A percentile compares a stretch with the other conserved stretches of the same genome.
phyloP scores from a whole-genome alignment of 2,113 vertebrate species.

The Propithecus coquereli region DNA sequence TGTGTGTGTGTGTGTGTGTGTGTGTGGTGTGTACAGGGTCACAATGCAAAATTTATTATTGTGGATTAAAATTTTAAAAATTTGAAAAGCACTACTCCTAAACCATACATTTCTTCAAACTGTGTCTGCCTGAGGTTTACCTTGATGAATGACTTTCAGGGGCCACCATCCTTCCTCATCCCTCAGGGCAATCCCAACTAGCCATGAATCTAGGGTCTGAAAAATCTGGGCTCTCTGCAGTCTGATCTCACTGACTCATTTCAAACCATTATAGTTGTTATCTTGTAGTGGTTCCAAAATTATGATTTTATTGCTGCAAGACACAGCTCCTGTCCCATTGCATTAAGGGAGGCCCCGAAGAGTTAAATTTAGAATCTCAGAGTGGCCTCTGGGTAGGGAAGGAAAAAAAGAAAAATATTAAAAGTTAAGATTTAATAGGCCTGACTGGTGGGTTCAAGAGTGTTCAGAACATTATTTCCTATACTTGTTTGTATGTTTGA shows the following conservation, averaged over 20 bases:
- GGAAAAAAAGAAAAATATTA: not conserved
- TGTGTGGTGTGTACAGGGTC: not conserved
- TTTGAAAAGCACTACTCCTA: not conserved
- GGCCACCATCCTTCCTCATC: not conserved
- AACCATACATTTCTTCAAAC: not conserved
- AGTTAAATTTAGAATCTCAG: not conserved
- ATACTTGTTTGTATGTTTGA: not conserved
- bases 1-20: not conserved
- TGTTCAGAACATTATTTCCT: not conserved
- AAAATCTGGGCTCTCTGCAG: not conserved
- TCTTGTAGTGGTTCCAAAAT: not conserved
- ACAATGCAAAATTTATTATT: not conserved
- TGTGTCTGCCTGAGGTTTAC: not conserved
- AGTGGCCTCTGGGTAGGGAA: not conserved
- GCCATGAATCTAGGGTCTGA: not conserved
- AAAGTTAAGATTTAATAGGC: not conserved
- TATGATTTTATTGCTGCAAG: not conserved
- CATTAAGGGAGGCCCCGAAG: not conserved
- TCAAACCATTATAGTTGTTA: not conserved
- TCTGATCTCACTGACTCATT: not conserved
- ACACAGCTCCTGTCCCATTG: not conserved
- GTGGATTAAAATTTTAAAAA: not conserved
- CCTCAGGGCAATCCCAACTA: not conserved
- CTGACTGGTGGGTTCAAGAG: not conserved
- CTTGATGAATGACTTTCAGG: not conserved